Conservation (phyloP, 2,113 vertebrate genomes). For the Centrocercus urophasianus region DNA sequence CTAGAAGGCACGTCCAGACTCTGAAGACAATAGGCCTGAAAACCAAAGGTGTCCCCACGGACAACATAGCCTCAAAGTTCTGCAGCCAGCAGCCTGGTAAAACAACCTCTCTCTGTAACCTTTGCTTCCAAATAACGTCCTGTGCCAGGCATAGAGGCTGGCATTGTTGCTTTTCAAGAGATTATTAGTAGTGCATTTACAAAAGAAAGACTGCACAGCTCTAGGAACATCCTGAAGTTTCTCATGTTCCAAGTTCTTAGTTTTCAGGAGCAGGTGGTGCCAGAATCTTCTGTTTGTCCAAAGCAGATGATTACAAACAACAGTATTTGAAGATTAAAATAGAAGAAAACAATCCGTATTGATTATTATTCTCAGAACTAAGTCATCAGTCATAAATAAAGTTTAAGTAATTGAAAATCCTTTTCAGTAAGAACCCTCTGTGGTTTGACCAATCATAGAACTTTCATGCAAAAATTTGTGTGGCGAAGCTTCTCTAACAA, state of each 20-base stretch:
- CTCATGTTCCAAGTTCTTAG: background rate
- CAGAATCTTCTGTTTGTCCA: background rate
- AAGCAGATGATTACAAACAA: background rate
- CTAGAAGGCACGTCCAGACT: background rate
- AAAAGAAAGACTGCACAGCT: background rate
- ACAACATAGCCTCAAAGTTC: accelerated
- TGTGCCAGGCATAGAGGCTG: background rate
- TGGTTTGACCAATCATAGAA: background rate
- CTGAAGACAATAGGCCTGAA: background rate
- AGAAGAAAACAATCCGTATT: background rate
- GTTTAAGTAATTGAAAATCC: background rate
- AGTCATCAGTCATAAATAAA: background rate
- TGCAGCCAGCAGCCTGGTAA: background rate
- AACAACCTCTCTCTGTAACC: background rate
- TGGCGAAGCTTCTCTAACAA: background rate
- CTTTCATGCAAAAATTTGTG: background rate
- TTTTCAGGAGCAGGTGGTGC: background rate
- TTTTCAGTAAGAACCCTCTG: background rate
- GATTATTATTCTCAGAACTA: background rate
- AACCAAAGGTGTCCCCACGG: background rate
- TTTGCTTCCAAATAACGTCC: background rate
- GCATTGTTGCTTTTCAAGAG: background rate
- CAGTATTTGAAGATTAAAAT: background rate
- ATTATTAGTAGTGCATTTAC: background rate
- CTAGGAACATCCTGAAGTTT: background rate